phyloP scores from a whole-genome alignment of 2,797 vertebrate genomes.

The Rhinichthys osculus region DNA sequence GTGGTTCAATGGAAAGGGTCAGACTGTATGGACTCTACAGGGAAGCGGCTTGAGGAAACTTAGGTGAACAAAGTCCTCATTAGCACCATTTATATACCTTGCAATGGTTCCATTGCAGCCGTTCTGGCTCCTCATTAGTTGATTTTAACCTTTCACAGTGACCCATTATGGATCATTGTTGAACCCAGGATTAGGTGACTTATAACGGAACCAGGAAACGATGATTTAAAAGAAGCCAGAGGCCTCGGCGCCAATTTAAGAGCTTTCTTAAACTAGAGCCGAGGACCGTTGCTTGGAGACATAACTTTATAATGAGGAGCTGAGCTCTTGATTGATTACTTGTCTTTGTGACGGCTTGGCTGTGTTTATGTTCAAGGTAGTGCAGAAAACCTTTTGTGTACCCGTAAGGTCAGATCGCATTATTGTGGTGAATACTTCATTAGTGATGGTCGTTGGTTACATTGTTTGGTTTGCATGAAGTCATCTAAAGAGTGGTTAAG shows the following conservation, averaged over 20 bases:
- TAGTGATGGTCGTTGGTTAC: constrained; percentile 24
- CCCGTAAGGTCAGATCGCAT: constrained; percentile 45
- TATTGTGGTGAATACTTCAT: constrained; percentile 36
- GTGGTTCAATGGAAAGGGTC: constrained; percentile 36
- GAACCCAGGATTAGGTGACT: constrained; percentile 35
- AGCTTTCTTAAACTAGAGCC: constrained; percentile 31
- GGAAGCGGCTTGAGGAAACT: constrained; percentile 7
- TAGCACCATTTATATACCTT: constrained; percentile 40
- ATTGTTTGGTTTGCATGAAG: constrained; percentile 23
- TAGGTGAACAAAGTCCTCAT: constrained; percentile 51
- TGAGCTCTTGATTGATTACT: constrained; percentile 29
- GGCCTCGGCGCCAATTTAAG: constrained; percentile 40
- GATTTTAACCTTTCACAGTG: constrained; percentile 55
- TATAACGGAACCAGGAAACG: constrained; percentile 27
- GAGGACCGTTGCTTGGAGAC: constrained; percentile 26
- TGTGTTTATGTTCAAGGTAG: constrained; percentile 34
- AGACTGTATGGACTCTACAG: constrained; percentile 12
- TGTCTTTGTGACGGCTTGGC: background rate
- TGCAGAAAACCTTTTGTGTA: constrained; percentile 24
- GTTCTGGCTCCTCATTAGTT: constrained; percentile 36
- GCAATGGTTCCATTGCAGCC: constrained; percentile 37
- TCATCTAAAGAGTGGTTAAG: background rate
- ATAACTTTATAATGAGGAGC: constrained; percentile 42
- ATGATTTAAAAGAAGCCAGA: constrained; percentile 21
- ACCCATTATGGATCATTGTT: constrained; percentile 52